These are phyloP conservation scores for Trinectes maculatus DNA, from an alignment of 2,113 vertebrate genomes.

Conservation along the genomic window DNA sequence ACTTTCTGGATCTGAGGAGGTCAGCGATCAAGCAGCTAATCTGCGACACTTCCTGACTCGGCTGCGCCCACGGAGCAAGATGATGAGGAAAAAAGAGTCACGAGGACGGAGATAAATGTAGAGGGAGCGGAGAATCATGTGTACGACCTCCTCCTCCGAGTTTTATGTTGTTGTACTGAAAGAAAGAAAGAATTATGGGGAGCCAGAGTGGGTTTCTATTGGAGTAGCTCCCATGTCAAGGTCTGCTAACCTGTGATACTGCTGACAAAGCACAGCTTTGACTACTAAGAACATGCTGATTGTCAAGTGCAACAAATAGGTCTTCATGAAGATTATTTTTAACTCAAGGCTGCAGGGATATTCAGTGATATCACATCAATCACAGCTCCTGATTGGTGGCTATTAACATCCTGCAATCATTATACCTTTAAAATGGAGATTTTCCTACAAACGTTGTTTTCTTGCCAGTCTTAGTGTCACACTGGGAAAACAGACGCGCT, in stretches of 20 bases:
- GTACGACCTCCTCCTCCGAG: not conserved
- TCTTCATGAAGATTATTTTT: too few species aligned
- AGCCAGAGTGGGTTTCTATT: not conserved
- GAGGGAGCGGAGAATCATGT: not conserved
- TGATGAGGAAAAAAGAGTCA: conserved; percentile 1
- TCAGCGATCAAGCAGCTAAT: conserved; percentile 47
- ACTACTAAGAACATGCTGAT: too few species aligned
- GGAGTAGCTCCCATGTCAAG: conserved; percentile 43
- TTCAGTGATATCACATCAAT: conserved; percentile 22
- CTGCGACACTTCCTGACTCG: conserved; percentile 36
- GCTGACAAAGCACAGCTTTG: conserved; percentile 14
- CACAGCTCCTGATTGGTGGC: not conserved
- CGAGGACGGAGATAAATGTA: conserved; percentile 1
- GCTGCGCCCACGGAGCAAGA: not conserved
- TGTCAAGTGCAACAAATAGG: not conserved
- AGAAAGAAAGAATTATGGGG: not conserved
- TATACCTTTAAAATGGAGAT: conserved; percentile 24
- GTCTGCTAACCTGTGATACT: conserved; percentile 21
- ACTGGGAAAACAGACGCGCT: not conserved
- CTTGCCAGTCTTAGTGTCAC: conserved; percentile 10
- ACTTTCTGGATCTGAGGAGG: conserved; percentile 34
- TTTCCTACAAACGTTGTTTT: not conserved
- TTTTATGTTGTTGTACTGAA: not conserved
- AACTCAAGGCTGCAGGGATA: not conserved
- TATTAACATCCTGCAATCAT: conserved; percentile 28